Conservation (phyloP, 2,888 invertebrate genomes). For the Lysandra coridon region DNA sequence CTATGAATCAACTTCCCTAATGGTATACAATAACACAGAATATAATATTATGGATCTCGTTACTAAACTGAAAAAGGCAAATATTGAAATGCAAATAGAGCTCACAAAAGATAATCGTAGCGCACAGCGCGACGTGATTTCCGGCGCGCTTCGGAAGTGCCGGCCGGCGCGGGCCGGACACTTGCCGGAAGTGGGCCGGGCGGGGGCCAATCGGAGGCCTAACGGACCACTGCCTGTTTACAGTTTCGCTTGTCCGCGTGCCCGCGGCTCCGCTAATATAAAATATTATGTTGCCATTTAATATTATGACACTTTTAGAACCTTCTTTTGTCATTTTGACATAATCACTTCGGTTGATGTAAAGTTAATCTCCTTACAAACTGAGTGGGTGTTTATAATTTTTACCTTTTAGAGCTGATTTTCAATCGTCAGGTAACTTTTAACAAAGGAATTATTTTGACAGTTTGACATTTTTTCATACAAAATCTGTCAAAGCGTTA, state of each 20-base stretch:
- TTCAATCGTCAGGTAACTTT: too few species aligned
- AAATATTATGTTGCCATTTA: not conserved
- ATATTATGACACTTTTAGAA: not conserved
- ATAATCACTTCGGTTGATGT: not conserved
- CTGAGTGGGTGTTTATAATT: not conserved
- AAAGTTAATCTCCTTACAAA: not conserved
- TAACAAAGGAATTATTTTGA: too few species aligned
- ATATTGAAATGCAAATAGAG: slow-evolving; percentile 22
- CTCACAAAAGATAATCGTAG: slow-evolving; percentile 10
- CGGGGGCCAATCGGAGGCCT: not conserved
- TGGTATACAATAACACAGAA: not conserved
- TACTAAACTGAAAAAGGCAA: slow-evolving; percentile 11
- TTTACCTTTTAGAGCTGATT: not conserved
- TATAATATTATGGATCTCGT: not conserved
- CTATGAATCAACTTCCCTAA: not conserved
- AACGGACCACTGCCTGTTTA: slow-evolving; percentile 15
- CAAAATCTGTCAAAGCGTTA: too few species aligned
- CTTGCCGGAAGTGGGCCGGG: not conserved
- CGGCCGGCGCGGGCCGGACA: slow-evolving; percentile 2
- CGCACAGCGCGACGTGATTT: slow-evolving; percentile 22
- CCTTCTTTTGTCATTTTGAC: not conserved
- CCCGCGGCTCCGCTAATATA: not conserved
- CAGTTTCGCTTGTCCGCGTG: not conserved
- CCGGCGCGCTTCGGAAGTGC: not conserved
- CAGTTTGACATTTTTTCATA: too few species aligned